A percentile compares a stretch with the other conserved stretches of the same genome.
These are phyloP conservation scores for Mythimna albipuncta DNA, from an alignment of 2,888 invertebrate species.

Conservation along the genomic window DNA sequence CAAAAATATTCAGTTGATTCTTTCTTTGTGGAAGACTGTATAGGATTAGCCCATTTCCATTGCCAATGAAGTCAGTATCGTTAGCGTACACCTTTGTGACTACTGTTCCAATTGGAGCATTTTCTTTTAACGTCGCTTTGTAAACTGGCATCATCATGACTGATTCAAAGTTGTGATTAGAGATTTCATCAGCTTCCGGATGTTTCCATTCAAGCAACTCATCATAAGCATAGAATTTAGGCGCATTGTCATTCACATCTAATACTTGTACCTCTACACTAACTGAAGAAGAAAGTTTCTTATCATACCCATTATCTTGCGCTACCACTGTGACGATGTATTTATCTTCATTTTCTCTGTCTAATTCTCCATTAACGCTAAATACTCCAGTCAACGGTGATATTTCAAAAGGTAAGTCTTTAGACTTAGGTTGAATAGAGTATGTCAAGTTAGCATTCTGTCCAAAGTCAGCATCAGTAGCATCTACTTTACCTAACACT, in stretches of 20 bases:
- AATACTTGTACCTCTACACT: constrained; percentile 95
- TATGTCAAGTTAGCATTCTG: constrained; percentile 95
- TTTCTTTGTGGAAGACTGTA: constrained; percentile 94
- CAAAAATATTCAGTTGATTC: constrained; percentile 92
- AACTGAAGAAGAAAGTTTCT: constrained; percentile 93
- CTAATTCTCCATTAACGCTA: constrained; percentile 94
- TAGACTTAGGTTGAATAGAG: constrained; percentile 87
- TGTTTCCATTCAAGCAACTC: constrained; percentile 89
- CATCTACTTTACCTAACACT: constrained; percentile 94
- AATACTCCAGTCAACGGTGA: constrained; percentile 93
- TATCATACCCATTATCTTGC: constrained; percentile 92
- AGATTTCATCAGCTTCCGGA: constrained; percentile 84
- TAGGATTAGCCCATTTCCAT: constrained; percentile 96
- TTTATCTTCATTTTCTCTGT: constrained; percentile 93
- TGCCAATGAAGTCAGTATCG: constrained; percentile 95
- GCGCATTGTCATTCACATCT: constrained; percentile 96
- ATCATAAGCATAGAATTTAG: constrained; percentile 95
- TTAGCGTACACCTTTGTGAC: constrained; percentile 95
- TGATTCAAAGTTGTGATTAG: constrained; percentile 89
- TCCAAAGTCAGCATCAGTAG: constrained; percentile 95
- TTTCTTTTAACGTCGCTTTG: constrained; percentile 94
- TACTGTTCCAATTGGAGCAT: constrained; percentile 93
- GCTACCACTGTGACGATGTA: constrained; percentile 94
- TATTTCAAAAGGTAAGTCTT: constrained; percentile 92
- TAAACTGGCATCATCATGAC: constrained; percentile 93